Evolutionary conservation across 2,888 invertebrate species (phyloP).

Genomic region (Andrena fulva): DNA sequence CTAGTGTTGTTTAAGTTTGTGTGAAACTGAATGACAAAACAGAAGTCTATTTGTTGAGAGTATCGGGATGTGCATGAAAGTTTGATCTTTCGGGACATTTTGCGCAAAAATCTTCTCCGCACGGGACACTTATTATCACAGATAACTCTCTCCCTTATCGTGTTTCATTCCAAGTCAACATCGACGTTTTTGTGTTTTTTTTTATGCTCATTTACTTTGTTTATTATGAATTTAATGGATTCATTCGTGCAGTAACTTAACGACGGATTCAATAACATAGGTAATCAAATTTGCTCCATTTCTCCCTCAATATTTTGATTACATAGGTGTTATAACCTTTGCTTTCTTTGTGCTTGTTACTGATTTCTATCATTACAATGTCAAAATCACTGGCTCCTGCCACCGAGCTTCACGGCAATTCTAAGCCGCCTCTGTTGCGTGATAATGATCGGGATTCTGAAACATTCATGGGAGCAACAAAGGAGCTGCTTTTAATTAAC

Average conservation of each 20-base stretch:
- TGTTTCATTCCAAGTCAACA: constrained; percentile 71
- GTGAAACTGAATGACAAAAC: constrained; percentile 71
- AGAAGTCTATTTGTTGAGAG: constrained; percentile 65
- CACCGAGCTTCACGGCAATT: constrained; percentile 12
- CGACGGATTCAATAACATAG: constrained; percentile 76
- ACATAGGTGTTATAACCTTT: constrained; percentile 77
- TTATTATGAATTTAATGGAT: constrained; percentile 78
- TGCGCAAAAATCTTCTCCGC: constrained; percentile 47
- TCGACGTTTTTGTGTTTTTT: constrained; percentile 71
- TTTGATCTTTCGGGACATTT: constrained; percentile 54
- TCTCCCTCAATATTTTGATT: constrained; percentile 59
- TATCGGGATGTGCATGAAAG: constrained; percentile 70
- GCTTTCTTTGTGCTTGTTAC: constrained; percentile 72
- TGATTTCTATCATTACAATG: constrained; percentile 62
- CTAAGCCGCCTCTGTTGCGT: neutral
- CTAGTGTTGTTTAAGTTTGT: constrained; percentile 81
- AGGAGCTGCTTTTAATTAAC: constrained; percentile 17
- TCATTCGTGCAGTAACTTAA: constrained; percentile 75
- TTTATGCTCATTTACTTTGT: constrained; percentile 75
- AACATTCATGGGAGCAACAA: neutral
- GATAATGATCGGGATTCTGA: constrained; percentile 17
- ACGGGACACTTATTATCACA: constrained; percentile 40
- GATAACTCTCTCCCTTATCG: constrained; percentile 59
- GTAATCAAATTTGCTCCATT: constrained; percentile 70
- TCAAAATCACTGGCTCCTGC: constrained; percentile 46